Base-by-base conservation (phyloP, 2,797 vertebrate species). In the Acipenser oxyrinchus region DNA sequence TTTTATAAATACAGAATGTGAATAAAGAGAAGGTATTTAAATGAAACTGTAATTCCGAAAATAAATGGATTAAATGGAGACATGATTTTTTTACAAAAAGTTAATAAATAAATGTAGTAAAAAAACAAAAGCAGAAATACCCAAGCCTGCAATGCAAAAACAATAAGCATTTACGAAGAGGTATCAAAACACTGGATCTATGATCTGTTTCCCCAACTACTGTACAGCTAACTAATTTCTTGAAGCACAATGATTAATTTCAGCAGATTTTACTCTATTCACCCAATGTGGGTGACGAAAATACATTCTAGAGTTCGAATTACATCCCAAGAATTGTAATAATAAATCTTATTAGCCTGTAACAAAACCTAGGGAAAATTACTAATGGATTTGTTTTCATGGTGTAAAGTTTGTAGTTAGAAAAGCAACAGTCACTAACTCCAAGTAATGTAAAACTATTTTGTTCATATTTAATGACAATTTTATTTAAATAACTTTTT, bases 101-200 rank as follows among this genome's bases (percentile, higher is more conserved):
- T 11, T 58, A 58, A 58, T 58, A 58, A 58, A 58, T 58, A 58
- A 58, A 58, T 37, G 12, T n/a, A 4, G 12, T 58, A 58, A 58
- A 11, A 58, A 58, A 58, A 58, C n/a, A 58, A 58, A 58, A 58
- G 55, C 55, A 58, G 15, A 58, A n/a, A 58, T 13, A 58, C 37
- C 37, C 37, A 58, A 58, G 15, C 10, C 55, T 58, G 55, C 12
- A 58, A 58, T n/a, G 11, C 10, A 58, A 7, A 58, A n/a, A 11
- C 7, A 58, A 12, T 6, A 12, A 58, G 10, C 12, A 3, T n/a
- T 58, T 58, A 58, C 5, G 37, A 11, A 58, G 12, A 58, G 55
- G 55, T 58, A 11, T n/a, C 15, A 13, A n/a, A 11, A 11, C 12
- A n/a, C 11, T 58, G 7, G 15, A 11, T 58, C n/a, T 11, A 58